Conservation (phyloP, 2,888 invertebrate genomes). For the Alcis repandata region DNA sequence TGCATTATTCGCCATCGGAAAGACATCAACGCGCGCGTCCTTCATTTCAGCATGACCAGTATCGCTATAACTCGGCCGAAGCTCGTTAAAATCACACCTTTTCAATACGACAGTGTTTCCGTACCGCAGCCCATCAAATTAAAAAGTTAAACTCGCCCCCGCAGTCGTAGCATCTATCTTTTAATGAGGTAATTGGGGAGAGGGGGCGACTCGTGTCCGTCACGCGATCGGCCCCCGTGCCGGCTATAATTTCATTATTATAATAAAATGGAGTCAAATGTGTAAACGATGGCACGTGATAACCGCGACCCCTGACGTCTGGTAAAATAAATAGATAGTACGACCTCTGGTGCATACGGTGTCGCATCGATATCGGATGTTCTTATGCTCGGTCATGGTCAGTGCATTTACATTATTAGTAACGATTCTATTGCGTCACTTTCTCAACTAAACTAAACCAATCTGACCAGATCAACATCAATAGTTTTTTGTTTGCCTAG, state of each 20-base stretch:
- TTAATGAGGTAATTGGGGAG: constrained; percentile 80
- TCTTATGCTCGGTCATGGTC: not conserved
- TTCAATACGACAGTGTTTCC: constrained; percentile 54
- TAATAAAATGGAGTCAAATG: constrained; percentile 82
- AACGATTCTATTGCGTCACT: no score
- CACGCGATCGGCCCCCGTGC: constrained; percentile 71
- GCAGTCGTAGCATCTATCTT: constrained; percentile 65
- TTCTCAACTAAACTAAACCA: no score
- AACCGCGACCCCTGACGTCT: constrained; percentile 58
- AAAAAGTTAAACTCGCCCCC: constrained; percentile 77
- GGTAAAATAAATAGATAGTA: constrained; percentile 1
- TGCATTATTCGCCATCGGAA: constrained; percentile 20
- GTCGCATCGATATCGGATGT: not conserved
- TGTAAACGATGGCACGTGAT: constrained; percentile 80
- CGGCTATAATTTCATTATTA: constrained; percentile 81
- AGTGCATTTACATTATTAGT: no score
- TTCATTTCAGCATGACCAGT: constrained; percentile 23
- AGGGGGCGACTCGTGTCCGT: constrained; percentile 61
- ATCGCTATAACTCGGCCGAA: constrained; percentile 19
- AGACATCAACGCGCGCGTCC: constrained; percentile 40
- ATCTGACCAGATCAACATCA: no score
- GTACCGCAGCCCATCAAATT: constrained; percentile 75
- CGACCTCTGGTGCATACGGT: not conserved
- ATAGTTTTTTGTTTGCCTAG: no score
- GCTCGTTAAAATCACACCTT: constrained; percentile 74